phyloP scores from a whole-genome alignment of 2,797 vertebrate species.

The Ceyx erithaca region DNA sequence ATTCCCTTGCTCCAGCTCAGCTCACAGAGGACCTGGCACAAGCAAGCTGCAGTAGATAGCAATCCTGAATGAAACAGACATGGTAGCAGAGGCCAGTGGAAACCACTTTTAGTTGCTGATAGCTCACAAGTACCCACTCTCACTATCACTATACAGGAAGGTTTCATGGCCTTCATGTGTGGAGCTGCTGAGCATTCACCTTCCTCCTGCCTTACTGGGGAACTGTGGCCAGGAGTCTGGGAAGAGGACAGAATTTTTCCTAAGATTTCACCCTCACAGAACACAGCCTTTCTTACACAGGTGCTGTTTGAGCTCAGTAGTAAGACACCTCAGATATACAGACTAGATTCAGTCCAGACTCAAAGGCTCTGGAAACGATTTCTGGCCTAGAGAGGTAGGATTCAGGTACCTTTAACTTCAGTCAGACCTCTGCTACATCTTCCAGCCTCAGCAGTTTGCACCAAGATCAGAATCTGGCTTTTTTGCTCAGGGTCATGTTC shows the following conservation, averaged over 20 bases:
- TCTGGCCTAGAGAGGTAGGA: not conserved
- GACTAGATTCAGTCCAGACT: not conserved
- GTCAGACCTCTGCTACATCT: not conserved
- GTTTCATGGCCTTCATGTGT: not conserved
- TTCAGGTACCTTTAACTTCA: not conserved
- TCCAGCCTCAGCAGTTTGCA: not conserved
- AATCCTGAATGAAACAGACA: not conserved
- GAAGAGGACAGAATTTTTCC: not conserved
- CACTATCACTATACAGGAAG: not conserved
- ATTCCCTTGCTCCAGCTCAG: not conserved
- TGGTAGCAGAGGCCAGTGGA: not conserved
- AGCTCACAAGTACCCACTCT: accelerated
- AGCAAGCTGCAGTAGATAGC: not conserved
- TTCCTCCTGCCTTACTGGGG: not conserved
- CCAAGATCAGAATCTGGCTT: not conserved
- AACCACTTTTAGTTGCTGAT: not conserved
- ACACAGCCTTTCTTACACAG: not conserved
- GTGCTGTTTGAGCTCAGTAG: accelerated
- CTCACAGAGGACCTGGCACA: not conserved
- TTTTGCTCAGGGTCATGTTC: not conserved
- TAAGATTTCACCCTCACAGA: not conserved
- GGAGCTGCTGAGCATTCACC: not conserved
- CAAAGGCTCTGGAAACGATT: not conserved
- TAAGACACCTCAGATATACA: not conserved
- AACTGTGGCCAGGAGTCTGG: not conserved